A percentile compares a stretch with the other conserved stretches of the same genome.
These are phyloP conservation scores for Lasioglossum oenotherae DNA, from an alignment of 2,888 invertebrate genomes.

Conservation along the genomic window DNA sequence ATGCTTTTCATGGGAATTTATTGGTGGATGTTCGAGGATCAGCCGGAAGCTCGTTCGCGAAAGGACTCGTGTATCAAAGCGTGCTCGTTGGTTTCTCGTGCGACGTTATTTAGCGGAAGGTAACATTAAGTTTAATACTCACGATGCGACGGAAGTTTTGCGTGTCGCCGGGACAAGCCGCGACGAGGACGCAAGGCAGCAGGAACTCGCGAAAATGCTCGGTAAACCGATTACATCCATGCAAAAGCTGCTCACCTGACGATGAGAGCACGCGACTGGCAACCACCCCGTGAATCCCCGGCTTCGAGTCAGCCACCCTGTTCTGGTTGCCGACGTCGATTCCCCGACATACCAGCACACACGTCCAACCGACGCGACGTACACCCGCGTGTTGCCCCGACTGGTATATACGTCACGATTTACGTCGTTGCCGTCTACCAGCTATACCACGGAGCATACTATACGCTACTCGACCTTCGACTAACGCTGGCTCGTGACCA, in stretches of 20 bases:
- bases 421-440: slow-evolving; percentile 56
- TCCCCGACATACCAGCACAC: slow-evolving; percentile 57
- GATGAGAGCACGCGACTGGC: slow-evolving; percentile 79
- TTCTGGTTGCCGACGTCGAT: slow-evolving; percentile 73
- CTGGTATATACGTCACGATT: slow-evolving; percentile 50
- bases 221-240: slow-evolving; percentile 70
- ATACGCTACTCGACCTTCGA: slow-evolving; percentile 59
- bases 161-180: slow-evolving; percentile 15
- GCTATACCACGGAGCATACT: slow-evolving; percentile 19
- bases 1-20: neutral
- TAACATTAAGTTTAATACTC: slow-evolving; percentile 48
- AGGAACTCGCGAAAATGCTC: slow-evolving; percentile 52
- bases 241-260: slow-evolving; percentile 73
- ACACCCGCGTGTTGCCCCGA: neutral
- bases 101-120: slow-evolving; percentile 17
- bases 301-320: slow-evolving; percentile 57
- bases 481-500: slow-evolving; percentile 40
- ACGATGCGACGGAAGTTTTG: slow-evolving; percentile 39
- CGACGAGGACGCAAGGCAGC: neutral
- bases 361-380: slow-evolving; percentile 3
- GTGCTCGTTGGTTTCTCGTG: neutral
- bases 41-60: neutral
- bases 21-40: neutral
- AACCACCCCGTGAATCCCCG: slow-evolving; percentile 67
- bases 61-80: neutral